phyloP scores from a whole-genome alignment of 2,113 vertebrate genomes.

The Nesoenas mayeri region DNA sequence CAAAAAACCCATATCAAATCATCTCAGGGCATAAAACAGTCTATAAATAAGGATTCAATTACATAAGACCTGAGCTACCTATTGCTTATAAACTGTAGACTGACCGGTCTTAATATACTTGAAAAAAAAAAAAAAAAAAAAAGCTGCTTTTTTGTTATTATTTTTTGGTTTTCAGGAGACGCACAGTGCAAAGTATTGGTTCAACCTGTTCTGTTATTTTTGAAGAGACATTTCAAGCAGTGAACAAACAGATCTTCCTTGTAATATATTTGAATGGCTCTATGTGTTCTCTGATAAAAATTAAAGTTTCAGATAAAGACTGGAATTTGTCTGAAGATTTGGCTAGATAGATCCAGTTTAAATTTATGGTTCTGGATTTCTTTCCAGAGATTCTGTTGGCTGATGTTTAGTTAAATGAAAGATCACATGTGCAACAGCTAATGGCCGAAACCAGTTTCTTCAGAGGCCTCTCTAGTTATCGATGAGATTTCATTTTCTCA shows the following conservation, averaged over 20 bases:
- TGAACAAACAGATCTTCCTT: not conserved
- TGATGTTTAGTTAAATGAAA: not conserved
- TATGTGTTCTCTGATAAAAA: not conserved
- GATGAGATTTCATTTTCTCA: not conserved
- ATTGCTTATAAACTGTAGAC: not conserved
- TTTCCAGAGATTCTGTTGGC: not conserved
- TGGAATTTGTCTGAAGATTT: not conserved
- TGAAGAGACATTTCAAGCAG: not conserved
- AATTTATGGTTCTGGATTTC: not conserved
- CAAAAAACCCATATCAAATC: not conserved
- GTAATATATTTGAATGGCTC: not conserved
- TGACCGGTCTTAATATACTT: not conserved
- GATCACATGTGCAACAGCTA: not conserved
- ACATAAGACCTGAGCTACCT: not conserved
- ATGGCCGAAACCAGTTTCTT: not conserved
- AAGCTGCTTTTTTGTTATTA: not conserved
- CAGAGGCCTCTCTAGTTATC: not conserved
- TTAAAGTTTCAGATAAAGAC: not conserved
- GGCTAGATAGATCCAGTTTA: not conserved
- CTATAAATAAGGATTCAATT: constrained; percentile 7
- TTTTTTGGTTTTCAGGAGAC: not conserved
- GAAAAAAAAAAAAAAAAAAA: not conserved
- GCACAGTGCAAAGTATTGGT: not conserved
- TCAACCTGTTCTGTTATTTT: not conserved
- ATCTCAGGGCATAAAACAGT: not conserved